Evolutionary conservation across 2,113 vertebrate species (phyloP).

Genomic region (Xenus cinereus): DNA sequence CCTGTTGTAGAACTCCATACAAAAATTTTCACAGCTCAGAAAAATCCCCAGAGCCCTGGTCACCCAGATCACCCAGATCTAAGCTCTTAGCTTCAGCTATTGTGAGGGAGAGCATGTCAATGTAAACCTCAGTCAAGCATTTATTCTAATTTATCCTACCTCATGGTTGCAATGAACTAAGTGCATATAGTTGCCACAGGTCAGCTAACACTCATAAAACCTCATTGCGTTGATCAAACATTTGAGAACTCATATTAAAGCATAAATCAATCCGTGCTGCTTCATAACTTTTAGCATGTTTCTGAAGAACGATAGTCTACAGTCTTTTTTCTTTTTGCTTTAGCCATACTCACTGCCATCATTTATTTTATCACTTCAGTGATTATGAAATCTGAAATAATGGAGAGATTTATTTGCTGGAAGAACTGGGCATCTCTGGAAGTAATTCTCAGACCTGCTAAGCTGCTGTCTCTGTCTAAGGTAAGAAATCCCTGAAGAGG

Average conservation of each 20-base stretch:
- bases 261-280: background rate
- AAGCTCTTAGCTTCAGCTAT: background rate
- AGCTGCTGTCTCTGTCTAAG: background rate
- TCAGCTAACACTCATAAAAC: background rate
- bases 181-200: background rate
- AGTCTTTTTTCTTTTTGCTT: background rate
- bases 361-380: background rate
- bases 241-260: background rate
- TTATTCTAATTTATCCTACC: background rate
- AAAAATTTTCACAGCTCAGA: background rate
- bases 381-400: background rate
- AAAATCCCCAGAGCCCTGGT: background rate
- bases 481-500: background rate
- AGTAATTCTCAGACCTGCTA: background rate
- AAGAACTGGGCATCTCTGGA: background rate
- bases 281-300: background rate
- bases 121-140: background rate
- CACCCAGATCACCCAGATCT: background rate
- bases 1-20: background rate
- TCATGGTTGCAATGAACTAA: background rate
- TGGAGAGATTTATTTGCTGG: background rate
- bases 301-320: background rate
- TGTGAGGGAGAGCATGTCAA: background rate
- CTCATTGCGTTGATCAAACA: background rate
- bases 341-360: fast-evolving